phyloP scores from a whole-genome alignment of 2,888 invertebrate species.

The Asteroscopus sphinx region DNA sequence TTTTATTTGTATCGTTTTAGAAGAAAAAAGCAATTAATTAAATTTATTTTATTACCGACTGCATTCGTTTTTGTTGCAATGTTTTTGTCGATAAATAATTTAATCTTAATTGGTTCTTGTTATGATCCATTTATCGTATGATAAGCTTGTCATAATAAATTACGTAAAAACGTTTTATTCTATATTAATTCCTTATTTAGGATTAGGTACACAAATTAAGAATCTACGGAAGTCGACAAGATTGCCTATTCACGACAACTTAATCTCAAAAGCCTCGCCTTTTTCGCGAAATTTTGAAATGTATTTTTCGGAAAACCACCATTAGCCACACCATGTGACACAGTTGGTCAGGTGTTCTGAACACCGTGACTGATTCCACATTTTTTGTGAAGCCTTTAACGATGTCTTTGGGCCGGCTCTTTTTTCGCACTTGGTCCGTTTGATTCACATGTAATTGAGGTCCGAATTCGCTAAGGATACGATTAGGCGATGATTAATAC shows the following conservation, averaged over 20 bases:
- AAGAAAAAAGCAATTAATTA: slow-evolving; percentile 42
- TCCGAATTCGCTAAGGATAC: slow-evolving; percentile 86
- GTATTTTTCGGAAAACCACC: slow-evolving; percentile 1
- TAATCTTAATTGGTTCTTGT: slow-evolving; percentile 38
- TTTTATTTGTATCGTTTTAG: slow-evolving; percentile 50
- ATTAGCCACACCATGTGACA: slow-evolving; percentile 48
- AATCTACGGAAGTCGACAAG: too few species aligned
- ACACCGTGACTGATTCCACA: slow-evolving; percentile 71
- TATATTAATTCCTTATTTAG: background rate
- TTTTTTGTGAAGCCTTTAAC: slow-evolving; percentile 78
- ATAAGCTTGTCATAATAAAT: slow-evolving; percentile 46
- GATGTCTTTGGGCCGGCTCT: slow-evolving; percentile 76
- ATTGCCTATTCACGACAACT: too few species aligned
- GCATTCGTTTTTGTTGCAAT: slow-evolving; percentile 37
- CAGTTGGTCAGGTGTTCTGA: slow-evolving; percentile 45
- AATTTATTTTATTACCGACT: slow-evolving; percentile 28
- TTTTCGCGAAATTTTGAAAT: background rate
- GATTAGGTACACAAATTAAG: too few species aligned
- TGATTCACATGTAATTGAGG: slow-evolving; percentile 86
- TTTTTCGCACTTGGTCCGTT: slow-evolving; percentile 81
- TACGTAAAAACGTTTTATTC: background rate
- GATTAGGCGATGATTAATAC: slow-evolving; percentile 86
- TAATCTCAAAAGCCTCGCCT: background rate
- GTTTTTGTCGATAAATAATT: slow-evolving; percentile 23
- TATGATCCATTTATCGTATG: slow-evolving; percentile 39